Evolutionary conservation across 2,113 vertebrate genomes (phyloP), one percentile per base, ranked within the genome.

Genomic region (Scartelaos histophorus): DNA sequence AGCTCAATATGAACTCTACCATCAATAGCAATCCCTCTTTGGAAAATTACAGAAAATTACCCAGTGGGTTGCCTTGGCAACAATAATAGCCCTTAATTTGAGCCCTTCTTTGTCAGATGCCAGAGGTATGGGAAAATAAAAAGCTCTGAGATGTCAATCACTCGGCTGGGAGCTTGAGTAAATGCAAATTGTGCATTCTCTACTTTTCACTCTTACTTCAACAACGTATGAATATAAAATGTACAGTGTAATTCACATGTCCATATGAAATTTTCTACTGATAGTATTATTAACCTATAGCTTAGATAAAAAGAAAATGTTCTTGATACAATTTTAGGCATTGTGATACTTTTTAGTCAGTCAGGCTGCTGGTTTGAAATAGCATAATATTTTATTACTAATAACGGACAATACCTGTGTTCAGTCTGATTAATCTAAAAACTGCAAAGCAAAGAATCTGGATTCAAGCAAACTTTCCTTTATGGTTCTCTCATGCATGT

Each of bases 1-100:
- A 35, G 68, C 75, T 71, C 53, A 67, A 82, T 53, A 67, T 56
- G 65, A 71, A 76, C 87, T 82, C 75, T 58, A 51, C 78, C 46
- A 58, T 89, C 81, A 83, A 82, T 71, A 88, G 75, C 80, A 56
- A 86, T 62, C 73, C 76, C 78, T 71, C 79, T 64, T 74, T 16
- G 53, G 79, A 83, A 91, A 92, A 93, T 91, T 84, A 89, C 79
- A 85, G 84, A 89, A 92, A 92, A 92, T 92, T 90, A 89, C 86
- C 90, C 83, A 10, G 35, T 56, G 11, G 84, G 91, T 94, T 94
- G 85, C 90, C 93, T 78, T 79, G 92, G 91, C 86, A 93, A 94
- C 93, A 88, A 85, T 86, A 78, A 92, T 80, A 93, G 85, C 92
- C 91, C 84, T 78, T 88, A 88, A 93, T 93, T 93, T 91, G 68